Evolutionary conservation across 2,888 invertebrate species (phyloP), one percentile per base, ranked within the genome.

Genomic region (Macrostomum cliftonense): DNA sequence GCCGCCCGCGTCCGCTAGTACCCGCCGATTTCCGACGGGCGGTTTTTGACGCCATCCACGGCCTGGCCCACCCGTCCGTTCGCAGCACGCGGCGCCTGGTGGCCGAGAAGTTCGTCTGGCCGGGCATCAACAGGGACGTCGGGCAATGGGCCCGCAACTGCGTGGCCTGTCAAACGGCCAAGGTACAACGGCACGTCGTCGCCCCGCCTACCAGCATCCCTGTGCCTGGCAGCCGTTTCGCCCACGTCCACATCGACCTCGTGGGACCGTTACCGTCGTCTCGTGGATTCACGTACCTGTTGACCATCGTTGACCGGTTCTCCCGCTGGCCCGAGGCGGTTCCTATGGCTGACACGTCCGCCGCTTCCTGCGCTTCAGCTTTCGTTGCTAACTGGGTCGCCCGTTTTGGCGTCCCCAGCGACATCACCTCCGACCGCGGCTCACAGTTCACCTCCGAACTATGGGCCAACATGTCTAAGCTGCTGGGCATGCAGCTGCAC

Each of bases 161-260:
- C 50, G 14, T 58, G 5, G 38, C 39, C 1, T 68, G 67, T 47
- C 68, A 67, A 48, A 48, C 51, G n/a, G 42, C 56, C 1, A 70
- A 68, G 51, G 52, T 68, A 0, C 51, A 54, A 1, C 52, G 63
- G 4, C 66, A 64, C 50, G 58, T 55, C 13, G 38, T 36, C 4
- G 42, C 57, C 2, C 53, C 54, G 7, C 49, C 58, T 14, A 43
- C 43, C 19, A 36, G 48, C 12, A 57, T 62, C 43, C n/a, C 46
- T 4, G 42, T 48, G 5, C 57, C 61, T 1, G 53, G 54, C 16
- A 46, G 43, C 9, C 55, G 68, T 19, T 70, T 73, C 54, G 52
- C 57, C 2, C 67, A 70, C 50, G 57, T 71, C 5, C 69, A 72
- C 55, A 58, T 73, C 2, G 70, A 73, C 55, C 55, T 73, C 7